Base-by-base conservation (phyloP, 2,888 invertebrate species). In the Ochropleura leucogaster region DNA sequence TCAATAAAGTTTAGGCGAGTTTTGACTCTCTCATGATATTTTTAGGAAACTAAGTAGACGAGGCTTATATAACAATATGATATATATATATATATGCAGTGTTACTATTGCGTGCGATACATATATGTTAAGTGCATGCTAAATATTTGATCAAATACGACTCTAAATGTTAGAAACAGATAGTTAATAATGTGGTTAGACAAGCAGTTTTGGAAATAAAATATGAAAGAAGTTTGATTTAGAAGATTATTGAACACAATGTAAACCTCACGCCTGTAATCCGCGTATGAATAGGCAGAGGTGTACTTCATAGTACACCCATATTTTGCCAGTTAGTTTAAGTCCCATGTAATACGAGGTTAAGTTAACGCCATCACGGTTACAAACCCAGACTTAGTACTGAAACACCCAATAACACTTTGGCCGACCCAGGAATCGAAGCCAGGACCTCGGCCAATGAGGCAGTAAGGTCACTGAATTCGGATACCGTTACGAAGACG, bases 121-220 rank as follows among this genome's bases (percentile, higher is more conserved):
- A 68, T 44, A 51, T 10, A 59, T 55, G 53, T 84, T 71, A 83
- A 20, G 12, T 9, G 51, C 75, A 80, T 82, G 81, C 70, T 18
- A 65, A 51, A 66, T n/a, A 59, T 12, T 57, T 57, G 12, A 46
- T 14, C 53, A n/a, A 20, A 55, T 10, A 20, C 57, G 63, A 40
- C 6, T 51, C 14, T 20, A 53, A 9, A 16, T 40, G 4, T 69
- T 53, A 70, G 40, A 42, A 1, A 67, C 66, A 47, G 4, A 12
- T 68, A 14, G 46, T 68, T 77, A 49, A 73, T 44, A 44, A 49
- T n/a, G 9, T 59, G 5, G 40, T 46, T 64, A n/a, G 8, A 60
- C 57, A 64, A 53, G 46, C 55, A 30, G 42, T 42, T 40, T 75
- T 74, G 47, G 47, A 68, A 64, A 30, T 42, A 12, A 73, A 40